Base-by-base conservation (phyloP, 2,797 vertebrate species). In the Schizopygopsis pylzovi region DNA sequence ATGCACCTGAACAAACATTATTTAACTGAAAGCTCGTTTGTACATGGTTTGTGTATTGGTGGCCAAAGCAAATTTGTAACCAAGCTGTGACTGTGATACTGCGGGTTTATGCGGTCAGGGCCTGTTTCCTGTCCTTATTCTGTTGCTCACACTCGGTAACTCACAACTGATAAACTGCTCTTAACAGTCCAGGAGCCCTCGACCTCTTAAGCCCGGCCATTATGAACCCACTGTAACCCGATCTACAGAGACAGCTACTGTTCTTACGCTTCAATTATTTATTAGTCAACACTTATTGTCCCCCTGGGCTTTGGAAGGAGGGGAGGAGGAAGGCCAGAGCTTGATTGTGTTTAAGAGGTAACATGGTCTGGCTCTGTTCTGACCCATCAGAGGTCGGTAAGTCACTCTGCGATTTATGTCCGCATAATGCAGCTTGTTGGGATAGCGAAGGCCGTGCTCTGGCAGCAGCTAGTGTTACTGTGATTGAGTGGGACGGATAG, bases 221-320 rank as follows among this genome's bases (percentile, higher is more conserved):
- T 56, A 80, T 47, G 33, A 81, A 82, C 37, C 86, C 91, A 91
- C 80, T 90, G 95, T 96, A 97, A 96, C 85, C 89, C 84, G 92
- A 97, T 92, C 90, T 87, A 92, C 91, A 84, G 89, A 93, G 86
- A 92, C 92, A 93, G 94, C 94, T 94, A 95, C 95, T 95, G 95
- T 95, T 96, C 94, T 93, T 95, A 95, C 92, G 94, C 94, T 94
- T 97, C 93, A 95, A 94, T 97, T 95, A 97, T 97, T 96, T 96
- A 97, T 97, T 95, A 96, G 94, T 90, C 94, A 94, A 93, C 94
- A 95, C 94, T 95, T 95, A 93, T 95, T 95, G 95, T 94, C 94
- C 90, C 93, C 90, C 93, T 91, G 94, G 95, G 94, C 95, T 95
- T 95, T 95, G 49, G 82, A 49, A 37, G 65, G 82, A 39, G 72